Percentiles rank a stretch among this genome's conserved stretches.
phyloP scores from a whole-genome alignment of 2,113 vertebrate species.

The Eptesicus fuscus region DNA sequence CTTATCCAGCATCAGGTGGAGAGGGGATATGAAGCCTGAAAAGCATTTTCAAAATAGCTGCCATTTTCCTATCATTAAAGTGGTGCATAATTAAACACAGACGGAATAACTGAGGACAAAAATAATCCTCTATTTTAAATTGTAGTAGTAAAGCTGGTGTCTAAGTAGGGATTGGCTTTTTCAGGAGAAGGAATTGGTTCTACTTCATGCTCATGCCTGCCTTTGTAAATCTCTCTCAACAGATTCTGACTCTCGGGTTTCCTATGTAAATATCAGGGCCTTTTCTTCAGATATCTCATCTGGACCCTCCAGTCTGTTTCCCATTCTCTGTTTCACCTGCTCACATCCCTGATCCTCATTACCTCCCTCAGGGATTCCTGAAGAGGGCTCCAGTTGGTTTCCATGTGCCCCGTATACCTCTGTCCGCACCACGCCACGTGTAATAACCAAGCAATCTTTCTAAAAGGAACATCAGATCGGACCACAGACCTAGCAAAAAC shows the following conservation, averaged over 20 bases:
- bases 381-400: neutral
- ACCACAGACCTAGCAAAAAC: neutral
- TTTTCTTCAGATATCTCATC: neutral
- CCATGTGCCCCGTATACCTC: neutral
- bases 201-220: neutral
- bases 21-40: constrained; percentile 62
- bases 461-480: neutral
- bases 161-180: neutral
- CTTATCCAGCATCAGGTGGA: constrained; percentile 62
- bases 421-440: neutral
- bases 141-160: constrained; percentile 53
- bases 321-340: neutral
- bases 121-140: constrained; percentile 77
- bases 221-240: neutral
- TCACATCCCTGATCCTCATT: neutral
- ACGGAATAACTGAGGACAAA: constrained; percentile 66
- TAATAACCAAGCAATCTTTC: neutral
- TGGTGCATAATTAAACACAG: constrained; percentile 80
- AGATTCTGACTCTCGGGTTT: neutral
- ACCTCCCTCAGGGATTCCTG: neutral
- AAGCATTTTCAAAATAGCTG: constrained; percentile 77
- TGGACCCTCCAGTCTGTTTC: neutral
- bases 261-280: too few relatives aligned
- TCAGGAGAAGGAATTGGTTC: neutral
- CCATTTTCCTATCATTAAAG: constrained; percentile 73